Percentiles rank a stretch among this genome's conserved stretches.
Evolutionary conservation across 2,113 vertebrate genomes (phyloP).

Genomic region (Seriola quinqueradiata): DNA sequence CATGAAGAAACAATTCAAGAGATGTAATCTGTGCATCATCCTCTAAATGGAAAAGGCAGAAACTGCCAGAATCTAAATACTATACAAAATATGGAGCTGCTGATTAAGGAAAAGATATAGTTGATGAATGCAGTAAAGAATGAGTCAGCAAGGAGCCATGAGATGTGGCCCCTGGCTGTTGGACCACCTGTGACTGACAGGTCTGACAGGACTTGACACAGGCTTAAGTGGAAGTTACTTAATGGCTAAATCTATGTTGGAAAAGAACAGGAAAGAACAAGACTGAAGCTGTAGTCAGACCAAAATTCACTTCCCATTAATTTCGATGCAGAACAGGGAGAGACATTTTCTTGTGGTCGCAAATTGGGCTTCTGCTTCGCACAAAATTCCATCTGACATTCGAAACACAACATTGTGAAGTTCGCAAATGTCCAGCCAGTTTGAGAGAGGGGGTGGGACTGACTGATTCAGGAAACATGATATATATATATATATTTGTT

Average conservation of each 20-base stretch:
- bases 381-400: background rate
- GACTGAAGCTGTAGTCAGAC: background rate
- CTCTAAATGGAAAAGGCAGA: conserved; percentile 16
- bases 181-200: background rate
- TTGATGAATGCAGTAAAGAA: background rate
- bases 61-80: conserved; percentile 30
- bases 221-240: background rate
- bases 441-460: too few relatives aligned
- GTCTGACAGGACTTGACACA: background rate
- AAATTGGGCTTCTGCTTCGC: background rate
- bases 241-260: background rate
- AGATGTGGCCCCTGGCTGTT: background rate
- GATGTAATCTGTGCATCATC: conserved; percentile 53
- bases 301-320: background rate
- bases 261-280: background rate
- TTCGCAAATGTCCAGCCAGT: background rate
- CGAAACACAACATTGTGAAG: background rate
- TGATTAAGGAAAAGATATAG: conserved; percentile 19
- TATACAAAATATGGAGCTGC: background rate
- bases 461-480: too few relatives aligned
- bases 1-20: conserved; percentile 48
- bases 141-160: background rate
- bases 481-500: too few relatives aligned
- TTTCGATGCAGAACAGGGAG: background rate
- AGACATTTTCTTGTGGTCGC: background rate